These are phyloP conservation scores for Dromius quadrimaculatus DNA, from an alignment of 2,888 invertebrate species.

Conservation along the genomic window DNA sequence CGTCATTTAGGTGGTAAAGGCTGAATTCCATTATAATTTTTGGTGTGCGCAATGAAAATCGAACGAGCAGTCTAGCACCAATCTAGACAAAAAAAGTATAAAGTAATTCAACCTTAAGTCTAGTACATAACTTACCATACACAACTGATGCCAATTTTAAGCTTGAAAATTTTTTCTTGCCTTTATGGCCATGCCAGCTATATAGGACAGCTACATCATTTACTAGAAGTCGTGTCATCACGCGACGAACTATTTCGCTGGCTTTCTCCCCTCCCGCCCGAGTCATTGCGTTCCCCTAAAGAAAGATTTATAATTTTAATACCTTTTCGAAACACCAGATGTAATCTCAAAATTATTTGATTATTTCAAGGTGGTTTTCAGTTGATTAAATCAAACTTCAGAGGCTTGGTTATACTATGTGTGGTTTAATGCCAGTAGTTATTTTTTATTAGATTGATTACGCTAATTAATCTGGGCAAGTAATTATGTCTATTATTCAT, in stretches of 20 bases:
- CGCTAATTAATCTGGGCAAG: not conserved
- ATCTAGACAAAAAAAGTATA: too few species aligned
- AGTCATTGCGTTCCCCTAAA: not conserved
- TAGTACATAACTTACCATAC: not conserved
- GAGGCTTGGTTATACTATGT: not conserved
- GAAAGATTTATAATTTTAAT: not conserved
- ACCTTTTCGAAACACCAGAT: not conserved
- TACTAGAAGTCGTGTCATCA: not conserved
- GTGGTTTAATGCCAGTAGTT: not conserved
- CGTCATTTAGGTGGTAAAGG: too few species aligned
- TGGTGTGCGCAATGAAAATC: too few species aligned
- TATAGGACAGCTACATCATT: not conserved
- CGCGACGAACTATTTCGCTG: conserved; percentile 6
- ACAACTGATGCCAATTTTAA: not conserved
- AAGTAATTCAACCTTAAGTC: too few species aligned
- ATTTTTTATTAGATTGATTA: not conserved
- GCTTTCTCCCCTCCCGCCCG: not conserved
- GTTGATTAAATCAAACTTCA: not conserved
- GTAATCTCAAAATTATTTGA: too few species aligned
- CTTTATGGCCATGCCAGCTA: not conserved
- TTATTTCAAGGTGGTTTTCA: not conserved
- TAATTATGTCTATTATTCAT: not conserved
- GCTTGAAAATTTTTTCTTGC: not conserved
- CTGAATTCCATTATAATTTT: too few species aligned
- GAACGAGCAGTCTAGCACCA: too few species aligned